Base-by-base conservation (phyloP, 37 sponge, comb jelly and placozoan species). In the Beroe forskalii region DNA sequence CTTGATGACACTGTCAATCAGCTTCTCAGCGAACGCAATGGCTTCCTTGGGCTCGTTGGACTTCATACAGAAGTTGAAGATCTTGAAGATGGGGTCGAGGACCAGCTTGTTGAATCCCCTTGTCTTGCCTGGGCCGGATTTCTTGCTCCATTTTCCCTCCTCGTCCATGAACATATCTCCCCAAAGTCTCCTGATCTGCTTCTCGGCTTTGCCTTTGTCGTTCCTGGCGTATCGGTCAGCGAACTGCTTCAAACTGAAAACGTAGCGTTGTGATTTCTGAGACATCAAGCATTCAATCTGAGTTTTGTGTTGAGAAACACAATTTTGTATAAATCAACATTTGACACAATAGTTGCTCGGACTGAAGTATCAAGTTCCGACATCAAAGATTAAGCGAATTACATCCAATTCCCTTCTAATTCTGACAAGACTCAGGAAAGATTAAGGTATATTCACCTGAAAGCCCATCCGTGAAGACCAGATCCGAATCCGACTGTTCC, bases 401-500 rank as follows among this genome's bases (percentile, higher is more conserved):
- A n/a, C n/a, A n/a, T n/a, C n/a, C n/a, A n/a, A n/a, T n/a, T n/a
- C n/a, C n/a, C n/a, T n/a, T n/a, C n/a, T n/a, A n/a, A n/a, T n/a
- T n/a, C n/a, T n/a, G n/a, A n/a, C n/a, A n/a, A n/a, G n/a, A n/a
- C n/a, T n/a, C n/a, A n/a, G n/a, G n/a, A n/a, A n/a, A n/a, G n/a
- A n/a, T n/a, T n/a, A n/a, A n/a, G n/a, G n/a, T n/a, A n/a, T n/a
- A n/a, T n/a, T 48, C 12, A 48, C 55, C 55, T 48, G 93, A 99
- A 99, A 44, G 97, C 99, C 99, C 99, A 99, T 17, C 97, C 97
- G 91, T 99, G 99, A 2, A 96, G 92, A 48, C 99, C 97, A 14
- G 99, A 99, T 1, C 99, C 99, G 93, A 96, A 99, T 0, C 99
- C 99, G 61, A 99, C 99, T 0, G 99, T 99, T 20, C 99, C 99